Conservation (phyloP, 2,888 invertebrate species). For the Rhingia campestris region DNA sequence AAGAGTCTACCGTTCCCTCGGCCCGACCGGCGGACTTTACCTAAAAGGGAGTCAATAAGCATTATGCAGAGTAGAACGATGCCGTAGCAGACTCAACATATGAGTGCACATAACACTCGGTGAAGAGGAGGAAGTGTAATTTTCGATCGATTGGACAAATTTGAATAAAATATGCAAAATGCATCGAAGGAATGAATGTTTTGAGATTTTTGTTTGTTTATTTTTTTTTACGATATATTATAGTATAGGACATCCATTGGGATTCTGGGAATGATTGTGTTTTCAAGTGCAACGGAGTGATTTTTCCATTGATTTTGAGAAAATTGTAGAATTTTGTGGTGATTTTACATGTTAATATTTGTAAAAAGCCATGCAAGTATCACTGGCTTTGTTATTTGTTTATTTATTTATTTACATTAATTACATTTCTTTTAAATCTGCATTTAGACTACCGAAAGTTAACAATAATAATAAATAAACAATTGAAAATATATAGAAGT, state of each 20-base stretch:
- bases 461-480: too few relatives aligned
- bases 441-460: too few relatives aligned
- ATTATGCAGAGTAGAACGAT: constrained; percentile 64
- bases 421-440: too few relatives aligned
- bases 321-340: too few relatives aligned
- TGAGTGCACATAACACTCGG: not conserved
- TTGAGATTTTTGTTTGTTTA: not conserved
- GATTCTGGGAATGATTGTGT: constrained; percentile 44
- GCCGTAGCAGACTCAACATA: not conserved
- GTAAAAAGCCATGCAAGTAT: too few relatives aligned
- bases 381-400: too few relatives aligned
- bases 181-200: constrained; percentile 41
- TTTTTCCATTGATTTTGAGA: not conserved
- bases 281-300: not conserved
- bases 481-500: too few relatives aligned
- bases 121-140: constrained; percentile 63
- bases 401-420: too few relatives aligned
- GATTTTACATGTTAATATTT: too few relatives aligned
- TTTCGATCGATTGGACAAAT: constrained; percentile 73
- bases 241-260: not conserved
- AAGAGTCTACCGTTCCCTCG: constrained; percentile 29
- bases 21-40: not conserved
- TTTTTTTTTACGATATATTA: too few relatives aligned
- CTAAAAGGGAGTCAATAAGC: constrained; percentile 66
- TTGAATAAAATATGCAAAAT: constrained; percentile 73